Evolutionary conservation across 1,140 invertebrate genomes (phyloP).

Genomic region (Drosophila nikananu): DNA sequence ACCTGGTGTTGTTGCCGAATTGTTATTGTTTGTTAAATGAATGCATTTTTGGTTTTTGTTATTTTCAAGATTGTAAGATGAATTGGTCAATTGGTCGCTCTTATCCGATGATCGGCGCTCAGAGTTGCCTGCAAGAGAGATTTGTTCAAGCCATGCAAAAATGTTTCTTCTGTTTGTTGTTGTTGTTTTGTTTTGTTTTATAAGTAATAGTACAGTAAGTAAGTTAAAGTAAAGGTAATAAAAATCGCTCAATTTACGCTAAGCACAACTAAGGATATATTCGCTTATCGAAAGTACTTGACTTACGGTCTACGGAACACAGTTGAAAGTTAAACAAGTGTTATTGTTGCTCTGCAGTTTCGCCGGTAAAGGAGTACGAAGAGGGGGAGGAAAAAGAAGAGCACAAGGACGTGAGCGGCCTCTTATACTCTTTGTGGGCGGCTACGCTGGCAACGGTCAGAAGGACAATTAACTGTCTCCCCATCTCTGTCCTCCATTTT

Average conservation of each 20-base stretch:
- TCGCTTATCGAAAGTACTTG: conserved; percentile 11
- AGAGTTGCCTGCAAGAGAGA: conserved; percentile 85
- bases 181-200: conserved; percentile 38
- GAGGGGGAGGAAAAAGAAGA: not conserved
- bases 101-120: conserved; percentile 85
- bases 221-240: conserved; percentile 10
- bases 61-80: conserved; percentile 85
- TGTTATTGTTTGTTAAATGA: conserved; percentile 86
- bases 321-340: conserved; percentile 25
- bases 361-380: conserved; percentile 8
- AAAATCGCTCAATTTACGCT: conserved; percentile 19
- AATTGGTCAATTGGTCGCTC: conserved; percentile 85
- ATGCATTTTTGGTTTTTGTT: conserved; percentile 85
- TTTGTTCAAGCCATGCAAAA: conserved; percentile 85
- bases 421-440: conserved; percentile 3
- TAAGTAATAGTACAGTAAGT: conserved; percentile 17
- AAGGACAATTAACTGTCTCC: conserved; percentile 35
- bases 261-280: conserved; percentile 31
- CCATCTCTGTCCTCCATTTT: conserved; percentile 11
- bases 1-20: conserved; percentile 85
- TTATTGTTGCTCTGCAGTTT: conserved; percentile 5
- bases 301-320: conserved; percentile 26
- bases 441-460: conserved; percentile 20
- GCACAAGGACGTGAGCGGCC: conserved; percentile 19
- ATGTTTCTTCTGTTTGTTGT: conserved; percentile 41